phyloP scores from a whole-genome alignment of 2,797 vertebrate species.

The Melanogrammus aeglefinus region DNA sequence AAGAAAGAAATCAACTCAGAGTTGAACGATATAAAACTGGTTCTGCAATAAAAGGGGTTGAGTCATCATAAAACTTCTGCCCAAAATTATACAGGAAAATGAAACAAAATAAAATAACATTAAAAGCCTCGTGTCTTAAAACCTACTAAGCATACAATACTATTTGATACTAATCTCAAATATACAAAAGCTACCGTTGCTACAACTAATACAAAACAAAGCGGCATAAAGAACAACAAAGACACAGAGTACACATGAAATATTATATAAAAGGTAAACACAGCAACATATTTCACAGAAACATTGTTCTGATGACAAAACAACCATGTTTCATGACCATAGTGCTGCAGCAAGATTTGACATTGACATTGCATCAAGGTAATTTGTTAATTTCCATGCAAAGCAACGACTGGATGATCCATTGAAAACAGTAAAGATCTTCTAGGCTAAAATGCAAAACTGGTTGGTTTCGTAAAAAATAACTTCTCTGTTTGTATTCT shows the following conservation, averaged over 20 bases:
- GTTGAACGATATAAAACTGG: slow-evolving; percentile 47
- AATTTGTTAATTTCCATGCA: slow-evolving; percentile 30
- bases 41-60: slow-evolving; percentile 34
- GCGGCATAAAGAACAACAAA: slow-evolving; percentile 36
- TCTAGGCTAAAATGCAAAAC: neutral
- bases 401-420: slow-evolving; percentile 22
- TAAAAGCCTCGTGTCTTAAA: slow-evolving; percentile 38
- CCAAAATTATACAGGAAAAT: slow-evolving; percentile 8
- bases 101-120: slow-evolving; percentile 13
- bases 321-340: slow-evolving; percentile 80
- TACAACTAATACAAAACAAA: slow-evolving; percentile 42
- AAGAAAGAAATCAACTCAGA: slow-evolving; percentile 44
- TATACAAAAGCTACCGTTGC: slow-evolving; percentile 43
- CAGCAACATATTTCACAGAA: slow-evolving; percentile 78
- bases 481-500: neutral
- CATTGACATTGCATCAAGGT: slow-evolving; percentile 28
- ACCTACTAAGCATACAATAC: slow-evolving; percentile 43
- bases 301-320: slow-evolving; percentile 64
- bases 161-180: slow-evolving; percentile 15
- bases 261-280: slow-evolving; percentile 80
- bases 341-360: slow-evolving; percentile 73
- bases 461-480: neutral
- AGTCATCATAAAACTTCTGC: slow-evolving; percentile 16
- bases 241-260: slow-evolving; percentile 38
- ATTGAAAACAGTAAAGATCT: neutral